phyloP scores from a whole-genome alignment of 2,888 invertebrate species.

The Conchocele bisecta region DNA sequence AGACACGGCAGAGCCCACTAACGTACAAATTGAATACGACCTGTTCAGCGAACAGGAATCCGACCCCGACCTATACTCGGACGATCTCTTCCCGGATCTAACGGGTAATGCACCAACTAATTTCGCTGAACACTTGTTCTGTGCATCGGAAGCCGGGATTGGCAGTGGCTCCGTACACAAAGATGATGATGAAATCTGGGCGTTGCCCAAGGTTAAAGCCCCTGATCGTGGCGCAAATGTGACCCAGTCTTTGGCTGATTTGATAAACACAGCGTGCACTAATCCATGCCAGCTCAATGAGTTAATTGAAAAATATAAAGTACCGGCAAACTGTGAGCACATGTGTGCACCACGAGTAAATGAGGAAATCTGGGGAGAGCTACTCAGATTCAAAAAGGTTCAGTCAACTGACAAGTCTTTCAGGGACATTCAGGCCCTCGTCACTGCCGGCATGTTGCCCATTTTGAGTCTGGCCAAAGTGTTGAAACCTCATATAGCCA shows the following conservation, averaged over 20 bases:
- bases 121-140: too few relatives aligned
- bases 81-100: too few relatives aligned
- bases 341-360: background rate
- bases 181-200: background rate
- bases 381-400: background rate
- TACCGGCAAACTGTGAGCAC: background rate
- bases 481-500: background rate
- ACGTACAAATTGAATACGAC: too few relatives aligned
- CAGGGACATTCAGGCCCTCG: background rate
- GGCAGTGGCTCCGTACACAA: too few relatives aligned
- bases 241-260: background rate
- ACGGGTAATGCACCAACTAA: too few relatives aligned
- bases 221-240: background rate
- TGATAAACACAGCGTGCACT: conserved; percentile 1
- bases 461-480: background rate
- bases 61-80: too few relatives aligned
- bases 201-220: background rate
- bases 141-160: too few relatives aligned
- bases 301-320: background rate
- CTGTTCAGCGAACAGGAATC: too few relatives aligned
- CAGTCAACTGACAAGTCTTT: background rate
- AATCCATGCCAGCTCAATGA: background rate
- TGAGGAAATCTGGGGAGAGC: background rate
- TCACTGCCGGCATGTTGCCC: background rate
- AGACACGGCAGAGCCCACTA: too few relatives aligned